Evolutionary conservation across 2,888 invertebrate genomes (phyloP).

Genomic region (Punctoribates punctum): DNA sequence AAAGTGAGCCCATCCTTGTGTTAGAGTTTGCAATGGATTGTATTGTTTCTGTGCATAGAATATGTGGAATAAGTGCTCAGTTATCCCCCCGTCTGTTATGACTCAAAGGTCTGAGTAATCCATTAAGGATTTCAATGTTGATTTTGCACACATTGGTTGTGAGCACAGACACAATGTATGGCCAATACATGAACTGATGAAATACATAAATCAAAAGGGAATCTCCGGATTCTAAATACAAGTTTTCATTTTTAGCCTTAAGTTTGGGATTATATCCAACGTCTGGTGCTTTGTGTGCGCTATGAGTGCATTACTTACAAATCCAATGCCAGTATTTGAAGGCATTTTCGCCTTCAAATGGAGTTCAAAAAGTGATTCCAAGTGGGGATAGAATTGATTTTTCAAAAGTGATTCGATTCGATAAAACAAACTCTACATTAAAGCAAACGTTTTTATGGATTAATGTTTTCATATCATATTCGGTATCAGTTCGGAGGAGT

Average conservation of each 20-base stretch:
- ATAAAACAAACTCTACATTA: slow-evolving; percentile 24
- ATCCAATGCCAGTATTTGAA: slow-evolving; percentile 5
- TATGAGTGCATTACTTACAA: slow-evolving; percentile 34
- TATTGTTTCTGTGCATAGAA: slow-evolving; percentile 18
- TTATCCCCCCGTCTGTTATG: background rate
- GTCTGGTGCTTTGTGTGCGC: background rate
- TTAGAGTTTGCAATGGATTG: background rate
- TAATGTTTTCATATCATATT: slow-evolving; percentile 22
- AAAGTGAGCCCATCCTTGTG: background rate
- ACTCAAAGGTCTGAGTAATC: background rate
- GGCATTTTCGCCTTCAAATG: background rate
- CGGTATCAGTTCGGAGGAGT: background rate
- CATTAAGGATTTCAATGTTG: slow-evolving; percentile 12
- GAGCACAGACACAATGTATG: slow-evolving; percentile 1
- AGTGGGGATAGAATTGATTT: background rate
- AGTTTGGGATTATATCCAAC: background rate
- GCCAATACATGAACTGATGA: background rate
- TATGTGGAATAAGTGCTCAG: background rate
- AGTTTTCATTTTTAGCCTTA: slow-evolving; percentile 29
- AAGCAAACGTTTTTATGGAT: slow-evolving; percentile 32
- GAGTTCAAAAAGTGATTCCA: background rate
- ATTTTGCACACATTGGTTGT: slow-evolving; percentile 23
- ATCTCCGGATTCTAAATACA: background rate
- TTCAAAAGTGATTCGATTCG: background rate
- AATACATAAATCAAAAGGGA: slow-evolving; percentile 11